These are phyloP conservation scores for Globodera ellingtonae DNA, from an alignment of 1,140 invertebrate genomes.

Conservation along the genomic window DNA sequence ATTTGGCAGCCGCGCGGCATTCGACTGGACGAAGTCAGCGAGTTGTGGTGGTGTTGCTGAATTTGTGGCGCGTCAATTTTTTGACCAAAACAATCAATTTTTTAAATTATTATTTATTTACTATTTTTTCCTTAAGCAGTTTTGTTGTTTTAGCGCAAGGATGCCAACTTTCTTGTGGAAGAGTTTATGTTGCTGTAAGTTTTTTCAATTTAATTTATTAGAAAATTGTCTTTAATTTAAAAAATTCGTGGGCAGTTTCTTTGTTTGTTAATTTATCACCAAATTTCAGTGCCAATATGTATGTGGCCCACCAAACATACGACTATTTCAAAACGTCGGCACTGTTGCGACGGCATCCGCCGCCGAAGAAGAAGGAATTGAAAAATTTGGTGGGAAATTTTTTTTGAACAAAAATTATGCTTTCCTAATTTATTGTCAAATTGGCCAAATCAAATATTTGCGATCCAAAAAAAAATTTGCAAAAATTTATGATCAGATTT, in stretches of 20 bases:
- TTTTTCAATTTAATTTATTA: not conserved
- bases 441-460: too few species aligned
- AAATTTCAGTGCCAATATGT: slow-evolving; percentile 78
- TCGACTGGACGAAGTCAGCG: slow-evolving; percentile 42
- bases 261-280: too few species aligned
- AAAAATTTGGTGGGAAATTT: slow-evolving; percentile 75
- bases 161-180: slow-evolving; percentile 87
- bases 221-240: too few species aligned
- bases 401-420: not conserved
- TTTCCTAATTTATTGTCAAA: too few species aligned
- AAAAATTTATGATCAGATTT: too few species aligned
- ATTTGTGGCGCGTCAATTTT: too few species aligned
- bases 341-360: slow-evolving; percentile 84
- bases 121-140: not conserved
- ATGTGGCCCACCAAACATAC: slow-evolving; percentile 81
- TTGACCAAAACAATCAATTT: too few species aligned
- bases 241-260: too few species aligned
- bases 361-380: slow-evolving; percentile 78
- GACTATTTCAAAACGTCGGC: slow-evolving; percentile 86
- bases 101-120: not conserved
- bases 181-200: slow-evolving; percentile 87
- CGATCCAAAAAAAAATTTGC: too few species aligned
- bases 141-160: slow-evolving; percentile 72
- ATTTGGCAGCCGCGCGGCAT: slow-evolving; percentile 47
- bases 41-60: not conserved